Base-by-base conservation (phyloP, 2,113 vertebrate genomes). In the Herpetotheres cachinnans region DNA sequence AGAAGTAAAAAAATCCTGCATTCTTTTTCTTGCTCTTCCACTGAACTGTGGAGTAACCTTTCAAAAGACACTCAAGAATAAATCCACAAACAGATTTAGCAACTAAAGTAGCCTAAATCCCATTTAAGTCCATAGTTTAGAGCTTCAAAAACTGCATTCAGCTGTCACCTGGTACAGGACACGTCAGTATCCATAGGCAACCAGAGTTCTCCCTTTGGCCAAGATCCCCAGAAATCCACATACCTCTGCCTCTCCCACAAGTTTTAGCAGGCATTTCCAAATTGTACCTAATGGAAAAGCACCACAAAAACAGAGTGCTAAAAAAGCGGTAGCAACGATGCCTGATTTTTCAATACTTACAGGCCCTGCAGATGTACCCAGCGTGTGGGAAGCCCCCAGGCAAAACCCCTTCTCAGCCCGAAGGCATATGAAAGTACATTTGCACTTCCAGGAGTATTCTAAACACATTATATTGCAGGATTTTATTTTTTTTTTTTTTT, bases 41-140 rank as follows among this genome's bases (percentile, higher is more conserved):
- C 66, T 8, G 9, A 91, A 85, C 94, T 70, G 81, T 82, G 80
- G 86, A 87, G 86, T 93, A 95, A 95, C 95, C 95, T 96, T 96
- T 92, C 36, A 82, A 96, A 95, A 97, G 89, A 69, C 91, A 85
- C 42, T 96, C 87, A 91, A 61, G 82, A 95, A 96, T 82, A 96
- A 95, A 97, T 82, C 92, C 90, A 46, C 93, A 94, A 96, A 93
- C 84, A 96, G 96, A 96, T 95, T 95, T 95, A 97, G 70, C 78
- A 88, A 91, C 84, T 88, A 71, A 96, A 95, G 92, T 49, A 90
- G 71, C 62, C 66, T 93, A 96, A 96, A 96, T 96, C 96, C 92
- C 58, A 90, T 91, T 93, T 97, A 94, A 93, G 34, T 73, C 95
- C 46, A 67, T 55, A 93, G 93, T 96, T 97, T 88, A 97, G 62